Percentiles rank a stretch among this genome's conserved stretches.
These are phyloP conservation scores for Cataglyphis altisquamis DNA, from an alignment of 2,888 invertebrate genomes.

Conservation along the genomic window DNA sequence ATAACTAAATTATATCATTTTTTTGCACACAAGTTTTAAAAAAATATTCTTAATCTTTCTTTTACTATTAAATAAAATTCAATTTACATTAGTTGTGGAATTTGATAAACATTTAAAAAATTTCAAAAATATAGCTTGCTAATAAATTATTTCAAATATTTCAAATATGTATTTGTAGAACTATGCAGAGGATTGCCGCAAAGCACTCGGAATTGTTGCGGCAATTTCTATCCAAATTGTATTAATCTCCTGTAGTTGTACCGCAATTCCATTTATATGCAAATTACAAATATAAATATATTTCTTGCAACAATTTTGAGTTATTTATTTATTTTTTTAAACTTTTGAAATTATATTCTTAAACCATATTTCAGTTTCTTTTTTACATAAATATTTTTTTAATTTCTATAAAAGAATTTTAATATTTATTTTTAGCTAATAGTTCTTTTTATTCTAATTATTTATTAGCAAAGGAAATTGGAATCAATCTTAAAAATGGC, in stretches of 20 bases:
- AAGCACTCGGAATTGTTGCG: conserved; percentile 3
- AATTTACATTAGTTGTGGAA: background rate
- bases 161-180: background rate
- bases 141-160: background rate
- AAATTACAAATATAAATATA: conserved; percentile 2
- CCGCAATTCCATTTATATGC: background rate
- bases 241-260: background rate
- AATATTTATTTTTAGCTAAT: background rate
- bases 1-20: background rate
- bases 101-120: background rate
- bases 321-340: background rate
- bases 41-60: background rate
- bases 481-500: background rate
- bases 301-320: background rate
- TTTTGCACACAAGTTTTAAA: background rate
- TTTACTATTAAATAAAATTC: conserved; percentile 7
- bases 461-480: background rate
- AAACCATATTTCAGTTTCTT: background rate
- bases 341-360: background rate
- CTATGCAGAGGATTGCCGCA: background rate
- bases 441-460: background rate
- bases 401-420: background rate
- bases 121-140: background rate
- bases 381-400: background rate
- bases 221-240: conserved; percentile 17